Base-by-base conservation (phyloP, 1,140 invertebrate genomes). In the Drosophila bocqueti region DNA sequence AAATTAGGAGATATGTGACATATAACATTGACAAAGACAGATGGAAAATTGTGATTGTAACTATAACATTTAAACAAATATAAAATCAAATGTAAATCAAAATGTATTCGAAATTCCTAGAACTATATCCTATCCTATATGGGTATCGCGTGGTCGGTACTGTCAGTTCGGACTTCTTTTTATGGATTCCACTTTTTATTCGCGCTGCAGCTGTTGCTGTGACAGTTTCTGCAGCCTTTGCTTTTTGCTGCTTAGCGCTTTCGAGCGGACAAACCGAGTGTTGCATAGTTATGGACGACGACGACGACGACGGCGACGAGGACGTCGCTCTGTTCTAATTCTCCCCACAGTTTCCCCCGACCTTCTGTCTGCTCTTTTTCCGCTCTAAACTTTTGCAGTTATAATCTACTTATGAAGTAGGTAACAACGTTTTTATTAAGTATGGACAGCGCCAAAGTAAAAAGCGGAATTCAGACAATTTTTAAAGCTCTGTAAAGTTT, bases 371-470 rank as follows among this genome's bases (percentile, higher is more conserved):
- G 61, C 31, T 21, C 9, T 49, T 47, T 43, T 54, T 59, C 57
- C 63, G 62, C 71, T 83, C 54, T 61, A 73, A 81, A 83, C 72
- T 83, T 82, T 85, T 76, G 49, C 82, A 68, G 64, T 78, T 78
- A 68, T 85, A 85, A 81, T 85, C 78, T 84, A 78, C 67, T 84
- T 84, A 78, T 81, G 66, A 72, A 81, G 81, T 84, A 85, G 81
- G 72, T 68, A 83, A 76, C 81, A 75, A 77, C 54, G 63, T 64
- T 81, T 75, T 72, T 85, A 84, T 81, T 77, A 85, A 81, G 81
- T 55, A 69, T 71, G 62, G 61, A 40, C 52, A 26, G 38, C 9
- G 15, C 36, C 26, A 18, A 29, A 29, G 64, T 38, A 63, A 63
- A 61, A 67, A 62, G 38, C n/a, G 55, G 38, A 74, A 73, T 73